Base-by-base conservation (phyloP, 2,113 vertebrate species). In the Channa argus region DNA sequence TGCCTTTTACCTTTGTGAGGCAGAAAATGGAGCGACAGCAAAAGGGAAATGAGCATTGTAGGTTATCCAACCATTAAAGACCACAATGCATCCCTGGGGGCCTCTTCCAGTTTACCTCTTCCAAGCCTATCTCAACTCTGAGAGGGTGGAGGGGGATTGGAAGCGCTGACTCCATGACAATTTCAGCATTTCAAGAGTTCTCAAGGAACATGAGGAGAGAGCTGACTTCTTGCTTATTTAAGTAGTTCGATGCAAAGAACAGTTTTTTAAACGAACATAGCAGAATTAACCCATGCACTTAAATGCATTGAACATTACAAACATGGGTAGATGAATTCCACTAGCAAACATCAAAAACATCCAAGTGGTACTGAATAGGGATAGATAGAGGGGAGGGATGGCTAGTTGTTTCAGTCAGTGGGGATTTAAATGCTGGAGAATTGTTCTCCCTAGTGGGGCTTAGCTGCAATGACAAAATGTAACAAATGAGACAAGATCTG, bases 231-330 rank as follows among this genome's bases (percentile, higher is more conserved):
- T 87, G 74, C 64, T 91, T 91, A 81, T 83, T 85, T 83, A 86
- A 87, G 71, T 86, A 86, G 71, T 90, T 75, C 58, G 72, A 91
- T 90, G 90, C 87, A 92, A 92, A 88, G 24, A 24, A 24, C 24
- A 88, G 37, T 33, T 24, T 65, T 69, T 47, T 37, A 24, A 65
- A 75, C 64, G 58, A 84, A 86, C 86, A 90, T 93, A 92, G 89
- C 90, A 93, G 80, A 82, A 80, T 67, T 83, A 87, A 87, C 83
- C 88, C 86, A 81, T 88, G 91, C 89, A 88, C 83, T 91, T 92
- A 87, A 84, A 90, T 83, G 75, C 88, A 86, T 91, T 58, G 79
- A 83, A 92, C 81, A 82, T 69, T 55, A 59, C 73, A 86, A 76
- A 89, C 86, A 74, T 69, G 81, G 89, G 85, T 71, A 44, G 76